These are phyloP conservation scores for Melolontha melolontha DNA, from an alignment of 2,888 invertebrate genomes.

Conservation along the genomic window DNA sequence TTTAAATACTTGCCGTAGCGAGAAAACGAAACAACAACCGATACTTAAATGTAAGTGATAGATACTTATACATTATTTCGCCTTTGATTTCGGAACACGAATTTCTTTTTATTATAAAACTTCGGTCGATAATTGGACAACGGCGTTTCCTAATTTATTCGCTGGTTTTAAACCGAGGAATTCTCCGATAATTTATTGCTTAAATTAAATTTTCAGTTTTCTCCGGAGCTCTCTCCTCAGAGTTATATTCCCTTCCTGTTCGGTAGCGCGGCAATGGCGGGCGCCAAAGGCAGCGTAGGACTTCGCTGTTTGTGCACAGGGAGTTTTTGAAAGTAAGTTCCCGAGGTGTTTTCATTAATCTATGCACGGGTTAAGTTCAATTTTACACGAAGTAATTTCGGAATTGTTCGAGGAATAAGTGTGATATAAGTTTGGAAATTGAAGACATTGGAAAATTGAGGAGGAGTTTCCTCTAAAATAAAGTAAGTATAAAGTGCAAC, in stretches of 20 bases:
- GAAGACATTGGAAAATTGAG: slow-evolving; percentile 6
- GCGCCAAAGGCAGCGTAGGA: slow-evolving; percentile 4
- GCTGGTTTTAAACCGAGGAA: slow-evolving; percentile 15
- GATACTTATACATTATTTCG: slow-evolving; percentile 15
- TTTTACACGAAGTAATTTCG: slow-evolving; percentile 26
- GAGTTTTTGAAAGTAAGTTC: slow-evolving; percentile 20
- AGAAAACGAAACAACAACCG: not conserved
- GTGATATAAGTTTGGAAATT: not conserved
- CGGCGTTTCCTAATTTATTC: slow-evolving; percentile 26
- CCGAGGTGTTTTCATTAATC: slow-evolving; percentile 31
- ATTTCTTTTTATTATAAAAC: slow-evolving; percentile 17
- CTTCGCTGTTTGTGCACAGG: slow-evolving; percentile 17
- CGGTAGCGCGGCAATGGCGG: not conserved
- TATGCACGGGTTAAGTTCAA: slow-evolving; percentile 31
- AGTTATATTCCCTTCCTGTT: slow-evolving; percentile 16
- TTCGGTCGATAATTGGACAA: slow-evolving; percentile 26
- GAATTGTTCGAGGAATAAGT: not conserved
- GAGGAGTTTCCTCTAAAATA: slow-evolving; percentile 2
- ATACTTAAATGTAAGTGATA: slow-evolving; percentile 18
- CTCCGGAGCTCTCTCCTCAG: not conserved
- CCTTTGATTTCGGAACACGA: slow-evolving; percentile 13
- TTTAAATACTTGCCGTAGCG: not conserved
- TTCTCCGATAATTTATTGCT: slow-evolving; percentile 28
- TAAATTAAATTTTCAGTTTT: slow-evolving; percentile 33
- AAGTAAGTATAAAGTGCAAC: slow-evolving; percentile 2